Conservation (phyloP, 2,888 invertebrate species). For the Erebia epiphron region DNA sequence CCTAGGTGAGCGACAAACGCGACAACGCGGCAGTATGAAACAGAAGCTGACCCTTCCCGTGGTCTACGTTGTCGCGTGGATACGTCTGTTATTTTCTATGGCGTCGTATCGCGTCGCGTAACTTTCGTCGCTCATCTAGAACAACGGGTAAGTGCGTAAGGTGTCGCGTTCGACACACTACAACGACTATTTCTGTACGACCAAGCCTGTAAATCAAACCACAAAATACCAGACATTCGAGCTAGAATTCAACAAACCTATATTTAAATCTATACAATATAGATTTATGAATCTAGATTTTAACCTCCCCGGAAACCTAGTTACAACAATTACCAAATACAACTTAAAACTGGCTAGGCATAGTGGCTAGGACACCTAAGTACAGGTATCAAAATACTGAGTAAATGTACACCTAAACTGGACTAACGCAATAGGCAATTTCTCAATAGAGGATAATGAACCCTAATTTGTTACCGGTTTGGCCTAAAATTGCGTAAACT, state of each 20-base stretch:
- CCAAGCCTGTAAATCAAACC: not conserved
- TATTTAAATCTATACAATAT: not conserved
- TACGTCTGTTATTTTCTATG: no score
- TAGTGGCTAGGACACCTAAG: constrained; percentile 29
- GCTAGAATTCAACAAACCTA: not conserved
- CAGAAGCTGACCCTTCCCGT: no score
- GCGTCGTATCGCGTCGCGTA: no score
- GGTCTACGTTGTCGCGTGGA: no score
- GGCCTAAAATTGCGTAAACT: constrained; percentile 39
- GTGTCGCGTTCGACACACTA: no score
- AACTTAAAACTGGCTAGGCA: constrained; percentile 27
- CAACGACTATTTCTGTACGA: no score
- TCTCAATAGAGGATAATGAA: constrained; percentile 34
- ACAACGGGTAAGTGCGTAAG: no score
- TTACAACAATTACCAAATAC: constrained; percentile 37
- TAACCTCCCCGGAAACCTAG: constrained; percentile 33
- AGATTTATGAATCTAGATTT: constrained; percentile 13
- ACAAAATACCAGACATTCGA: not conserved
- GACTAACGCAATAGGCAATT: constrained; percentile 29
- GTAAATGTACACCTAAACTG: constrained; percentile 15
- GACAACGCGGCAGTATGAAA: no score
- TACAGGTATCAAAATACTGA: constrained; percentile 38
- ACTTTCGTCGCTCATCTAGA: no score
- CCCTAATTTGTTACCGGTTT: constrained; percentile 35
- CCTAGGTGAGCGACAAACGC: no score